Conservation (phyloP, 2,888 invertebrate species). For the Athalia cordata region DNA sequence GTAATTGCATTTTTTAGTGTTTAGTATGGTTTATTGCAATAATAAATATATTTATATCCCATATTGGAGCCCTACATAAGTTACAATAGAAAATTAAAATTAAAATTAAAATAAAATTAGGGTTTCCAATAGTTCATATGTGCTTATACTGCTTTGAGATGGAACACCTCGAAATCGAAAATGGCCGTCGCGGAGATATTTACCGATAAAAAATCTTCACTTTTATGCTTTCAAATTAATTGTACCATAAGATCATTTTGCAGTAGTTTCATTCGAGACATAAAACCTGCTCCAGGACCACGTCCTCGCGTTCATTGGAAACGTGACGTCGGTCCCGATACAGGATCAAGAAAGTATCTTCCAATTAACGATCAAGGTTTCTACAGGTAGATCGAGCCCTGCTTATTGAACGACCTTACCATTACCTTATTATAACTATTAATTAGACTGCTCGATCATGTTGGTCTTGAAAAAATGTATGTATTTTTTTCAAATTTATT, state of each 20-base stretch:
- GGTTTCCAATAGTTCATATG: too few species aligned
- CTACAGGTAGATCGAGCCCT: not conserved
- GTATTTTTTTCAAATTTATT: not conserved
- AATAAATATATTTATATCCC: too few species aligned
- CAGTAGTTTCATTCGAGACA: not conserved
- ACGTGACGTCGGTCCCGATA: not conserved
- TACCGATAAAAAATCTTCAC: too few species aligned
- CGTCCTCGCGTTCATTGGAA: not conserved
- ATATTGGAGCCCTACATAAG: too few species aligned
- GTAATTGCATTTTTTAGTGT: too few species aligned
- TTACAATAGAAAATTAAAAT: too few species aligned
- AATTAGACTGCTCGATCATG: not conserved
- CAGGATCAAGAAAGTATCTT: not conserved
- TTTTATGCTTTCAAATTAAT: not conserved
- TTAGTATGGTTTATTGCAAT: too few species aligned
- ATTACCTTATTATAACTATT: too few species aligned
- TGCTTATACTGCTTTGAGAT: too few species aligned
- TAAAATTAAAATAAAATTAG: too few species aligned
- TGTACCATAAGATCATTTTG: not conserved
- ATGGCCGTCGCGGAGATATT: too few species aligned
- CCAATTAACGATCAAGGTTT: not conserved
- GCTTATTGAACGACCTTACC: not conserved
- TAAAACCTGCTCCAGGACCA: not conserved
- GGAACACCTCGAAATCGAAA: too few species aligned
- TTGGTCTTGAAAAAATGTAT: not conserved